phyloP scores from a whole-genome alignment of 2,888 invertebrate species.

The Empis livida region DNA sequence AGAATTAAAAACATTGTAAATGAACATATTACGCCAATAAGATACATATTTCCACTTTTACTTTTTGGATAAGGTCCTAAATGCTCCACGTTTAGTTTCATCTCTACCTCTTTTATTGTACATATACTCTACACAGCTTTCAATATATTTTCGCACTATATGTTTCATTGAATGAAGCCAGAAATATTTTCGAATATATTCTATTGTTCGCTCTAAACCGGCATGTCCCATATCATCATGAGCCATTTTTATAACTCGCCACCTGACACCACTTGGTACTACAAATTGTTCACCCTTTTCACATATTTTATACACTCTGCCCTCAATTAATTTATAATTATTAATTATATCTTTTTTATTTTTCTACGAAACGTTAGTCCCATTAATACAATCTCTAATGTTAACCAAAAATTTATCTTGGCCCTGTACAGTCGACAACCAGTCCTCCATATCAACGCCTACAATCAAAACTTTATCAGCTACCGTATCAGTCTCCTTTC shows the following conservation, averaged over 20 bases:
- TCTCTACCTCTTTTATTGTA: constrained; percentile 21
- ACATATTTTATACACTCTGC: constrained; percentile 2
- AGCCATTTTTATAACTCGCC: constrained; percentile 4
- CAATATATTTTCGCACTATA: constrained; percentile 28
- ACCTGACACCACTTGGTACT: constrained; percentile 6
- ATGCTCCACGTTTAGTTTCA: constrained; percentile 11
- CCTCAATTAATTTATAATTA: constrained; percentile 9
- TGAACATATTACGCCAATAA: constrained; percentile 9
- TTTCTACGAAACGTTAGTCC: background rate
- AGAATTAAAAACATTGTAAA: constrained; percentile 12
- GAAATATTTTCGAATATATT: constrained; percentile 16
- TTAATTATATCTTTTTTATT: constrained; percentile 4
- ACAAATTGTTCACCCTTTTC: constrained; percentile 4
- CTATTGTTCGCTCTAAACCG: constrained; percentile 4
- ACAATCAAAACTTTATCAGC: constrained; percentile 3
- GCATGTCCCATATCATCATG: constrained; percentile 10
- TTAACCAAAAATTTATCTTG: constrained; percentile 6
- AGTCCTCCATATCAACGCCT: constrained; percentile 5
- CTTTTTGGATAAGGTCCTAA: constrained; percentile 10
- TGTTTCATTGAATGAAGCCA: constrained; percentile 28
- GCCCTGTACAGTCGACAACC: constrained; percentile 10
- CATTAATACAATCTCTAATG: background rate
- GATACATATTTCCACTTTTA: constrained; percentile 6
- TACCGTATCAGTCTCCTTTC: background rate
- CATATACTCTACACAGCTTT: constrained; percentile 27